A percentile compares a stretch with the other conserved stretches of the same genome.
These are phyloP conservation scores for Drosophila rufa DNA, from an alignment of 1,140 invertebrate species.

Conservation along the genomic window DNA sequence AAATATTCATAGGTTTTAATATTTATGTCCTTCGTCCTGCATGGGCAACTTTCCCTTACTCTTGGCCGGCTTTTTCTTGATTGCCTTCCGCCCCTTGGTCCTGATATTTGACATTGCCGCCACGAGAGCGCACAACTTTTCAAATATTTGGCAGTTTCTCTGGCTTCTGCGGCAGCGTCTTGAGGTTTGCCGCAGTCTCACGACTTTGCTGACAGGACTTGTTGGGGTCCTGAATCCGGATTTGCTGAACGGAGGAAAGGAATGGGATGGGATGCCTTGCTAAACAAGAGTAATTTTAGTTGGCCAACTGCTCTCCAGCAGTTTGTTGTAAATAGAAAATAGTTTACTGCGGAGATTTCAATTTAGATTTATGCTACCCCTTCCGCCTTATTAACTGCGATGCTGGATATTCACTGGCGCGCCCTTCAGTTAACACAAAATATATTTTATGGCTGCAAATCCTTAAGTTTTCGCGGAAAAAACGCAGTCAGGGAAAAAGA, in stretches of 20 bases:
- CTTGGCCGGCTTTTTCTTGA: conserved; percentile 37
- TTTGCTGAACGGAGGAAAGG: neutral
- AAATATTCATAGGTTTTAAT: conserved; percentile 71
- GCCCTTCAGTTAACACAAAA: conserved; percentile 55
- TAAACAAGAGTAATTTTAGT: conserved; percentile 42
- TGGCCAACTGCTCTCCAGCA: conserved; percentile 13
- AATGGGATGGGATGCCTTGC: neutral
- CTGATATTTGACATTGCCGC: conserved; percentile 58
- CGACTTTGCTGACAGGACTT: conserved; percentile 29
- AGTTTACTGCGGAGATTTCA: conserved; percentile 46
- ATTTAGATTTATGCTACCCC: conserved; percentile 35
- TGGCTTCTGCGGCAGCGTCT: conserved; percentile 65
- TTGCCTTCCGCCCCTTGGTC: conserved; percentile 29
- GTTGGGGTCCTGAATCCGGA: conserved; percentile 1
- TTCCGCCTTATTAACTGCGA: conserved; percentile 32
- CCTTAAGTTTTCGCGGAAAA: conserved; percentile 34
- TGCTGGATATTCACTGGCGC: conserved; percentile 2
- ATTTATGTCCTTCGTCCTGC: conserved; percentile 52
- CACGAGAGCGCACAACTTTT: conserved; percentile 62
- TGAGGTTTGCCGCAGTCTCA: conserved; percentile 64
- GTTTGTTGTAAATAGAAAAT: conserved; percentile 28
- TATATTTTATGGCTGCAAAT: conserved; percentile 57
- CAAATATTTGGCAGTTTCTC: conserved; percentile 77
- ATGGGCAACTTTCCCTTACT: conserved; percentile 40
- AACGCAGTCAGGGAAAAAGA: conserved; percentile 35